These are phyloP conservation scores for Acleris literana DNA, from an alignment of 2,888 invertebrate species.

Conservation along the genomic window DNA sequence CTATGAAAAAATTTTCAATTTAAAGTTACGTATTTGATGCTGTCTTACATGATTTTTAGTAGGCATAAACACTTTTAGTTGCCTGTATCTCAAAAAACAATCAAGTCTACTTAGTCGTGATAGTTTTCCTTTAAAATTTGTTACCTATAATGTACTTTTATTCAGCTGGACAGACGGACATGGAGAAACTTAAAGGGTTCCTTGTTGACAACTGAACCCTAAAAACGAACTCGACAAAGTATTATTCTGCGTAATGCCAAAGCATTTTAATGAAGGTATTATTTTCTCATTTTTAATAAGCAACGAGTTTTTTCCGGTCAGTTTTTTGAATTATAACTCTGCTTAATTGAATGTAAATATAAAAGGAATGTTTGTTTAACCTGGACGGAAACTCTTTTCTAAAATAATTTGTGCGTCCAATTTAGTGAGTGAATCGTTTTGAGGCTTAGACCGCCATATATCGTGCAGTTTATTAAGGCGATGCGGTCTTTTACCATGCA, in stretches of 20 bases:
- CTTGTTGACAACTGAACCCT: neutral
- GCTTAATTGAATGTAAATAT: conserved; percentile 27
- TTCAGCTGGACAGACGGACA: too few relatives aligned
- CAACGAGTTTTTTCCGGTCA: conserved; percentile 11
- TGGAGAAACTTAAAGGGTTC: too few relatives aligned
- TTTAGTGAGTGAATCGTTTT: conserved; percentile 33
- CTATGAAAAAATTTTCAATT: too few relatives aligned
- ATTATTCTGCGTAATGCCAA: conserved; percentile 4
- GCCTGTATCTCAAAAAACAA: too few relatives aligned
- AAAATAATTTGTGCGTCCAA: conserved; percentile 24
- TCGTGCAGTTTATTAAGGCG: conserved; percentile 67
- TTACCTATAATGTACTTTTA: too few relatives aligned
- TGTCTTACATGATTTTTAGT: too few relatives aligned
- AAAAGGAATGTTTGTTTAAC: conserved; percentile 16
- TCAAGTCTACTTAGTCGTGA: too few relatives aligned
- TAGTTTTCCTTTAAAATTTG: too few relatives aligned
- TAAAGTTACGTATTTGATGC: too few relatives aligned
- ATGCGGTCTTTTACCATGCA: conserved; percentile 57
- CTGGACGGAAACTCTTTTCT: conserved; percentile 17
- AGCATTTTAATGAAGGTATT: conserved; percentile 21
- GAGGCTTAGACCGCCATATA: conserved; percentile 56
- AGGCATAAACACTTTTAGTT: too few relatives aligned
- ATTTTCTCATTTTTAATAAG: conserved; percentile 30
- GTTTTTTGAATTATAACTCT: conserved; percentile 12
- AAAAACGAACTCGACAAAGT: neutral